Evolutionary conservation across 2,888 invertebrate genomes (phyloP).

Genomic region (Cantharis rufa): DNA sequence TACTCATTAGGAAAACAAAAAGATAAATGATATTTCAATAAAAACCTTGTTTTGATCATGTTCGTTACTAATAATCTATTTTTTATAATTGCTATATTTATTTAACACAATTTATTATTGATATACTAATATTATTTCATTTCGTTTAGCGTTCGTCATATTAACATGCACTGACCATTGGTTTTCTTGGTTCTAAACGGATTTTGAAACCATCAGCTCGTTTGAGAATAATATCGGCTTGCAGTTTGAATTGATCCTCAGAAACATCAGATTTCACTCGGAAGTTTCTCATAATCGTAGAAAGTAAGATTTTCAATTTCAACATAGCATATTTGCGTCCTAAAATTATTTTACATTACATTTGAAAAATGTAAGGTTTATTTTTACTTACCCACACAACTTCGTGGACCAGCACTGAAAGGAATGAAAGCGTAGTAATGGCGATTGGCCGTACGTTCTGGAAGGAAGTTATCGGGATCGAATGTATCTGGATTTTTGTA

Average conservation of each 20-base stretch:
- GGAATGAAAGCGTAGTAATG: constrained; percentile 82
- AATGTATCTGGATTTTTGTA: constrained; percentile 73
- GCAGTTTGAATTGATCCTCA: constrained; percentile 70
- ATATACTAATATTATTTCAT: not conserved
- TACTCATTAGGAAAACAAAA: no score
- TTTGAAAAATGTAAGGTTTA: not conserved
- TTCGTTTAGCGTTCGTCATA: not conserved
- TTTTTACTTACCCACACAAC: constrained; percentile 69
- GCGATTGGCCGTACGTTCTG: constrained; percentile 73
- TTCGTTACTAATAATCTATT: not conserved
- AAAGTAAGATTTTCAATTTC: constrained; percentile 73
- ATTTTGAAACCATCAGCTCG: constrained; percentile 75
- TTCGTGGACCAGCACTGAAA: constrained; percentile 80
- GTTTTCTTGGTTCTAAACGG: constrained; percentile 65
- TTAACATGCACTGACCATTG: constrained; percentile 34
- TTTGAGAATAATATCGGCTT: constrained; percentile 75
- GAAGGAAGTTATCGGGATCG: constrained; percentile 79
- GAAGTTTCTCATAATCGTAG: constrained; percentile 73
- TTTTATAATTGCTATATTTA: not conserved
- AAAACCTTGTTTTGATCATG: not conserved
- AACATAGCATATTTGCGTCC: constrained; percentile 79
- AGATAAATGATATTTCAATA: not conserved
- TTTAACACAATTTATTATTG: not conserved
- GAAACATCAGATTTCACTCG: constrained; percentile 66
- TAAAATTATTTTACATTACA: constrained; percentile 42